A percentile compares a stretch with the other conserved stretches of the same genome.
Evolutionary conservation across 2,113 vertebrate species (phyloP).

Genomic region (Fulica atra): DNA sequence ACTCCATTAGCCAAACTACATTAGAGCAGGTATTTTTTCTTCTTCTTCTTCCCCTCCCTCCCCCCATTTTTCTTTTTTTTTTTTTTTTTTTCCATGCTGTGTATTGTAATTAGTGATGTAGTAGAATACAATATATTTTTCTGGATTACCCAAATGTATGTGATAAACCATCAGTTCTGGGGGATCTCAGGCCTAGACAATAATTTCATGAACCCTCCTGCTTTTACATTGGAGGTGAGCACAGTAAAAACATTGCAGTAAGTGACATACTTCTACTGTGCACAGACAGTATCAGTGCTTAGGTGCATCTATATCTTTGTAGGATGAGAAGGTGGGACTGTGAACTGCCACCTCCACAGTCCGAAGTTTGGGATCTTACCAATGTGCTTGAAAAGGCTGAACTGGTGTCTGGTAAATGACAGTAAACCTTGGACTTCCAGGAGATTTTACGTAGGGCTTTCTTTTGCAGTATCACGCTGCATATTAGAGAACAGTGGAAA

Average conservation of each 20-base stretch:
- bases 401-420: not conserved
- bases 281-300: not conserved
- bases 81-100: not conserved
- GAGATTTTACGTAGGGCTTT: not conserved
- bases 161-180: not conserved
- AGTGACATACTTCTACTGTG: not conserved
- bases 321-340: not conserved
- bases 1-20: slow-evolving; percentile 69
- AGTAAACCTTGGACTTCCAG: not conserved
- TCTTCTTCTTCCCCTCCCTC: no score
- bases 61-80: no score
- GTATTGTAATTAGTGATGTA: not conserved
- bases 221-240: not conserved
- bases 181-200: not conserved
- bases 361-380: not conserved
- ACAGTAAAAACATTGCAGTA: not conserved
- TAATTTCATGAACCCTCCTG: not conserved
- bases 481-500: not conserved
- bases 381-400: not conserved
- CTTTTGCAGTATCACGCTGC: not conserved
- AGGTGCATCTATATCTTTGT: not conserved
- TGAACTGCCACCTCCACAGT: not conserved
- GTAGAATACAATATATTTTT: not conserved
- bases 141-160: not conserved
- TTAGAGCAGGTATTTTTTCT: slow-evolving; percentile 68